A percentile compares a stretch with the other conserved stretches of the same genome.
Conservation (phyloP, 2,888 invertebrate genomes). For the Epinotia brunnichana region DNA sequence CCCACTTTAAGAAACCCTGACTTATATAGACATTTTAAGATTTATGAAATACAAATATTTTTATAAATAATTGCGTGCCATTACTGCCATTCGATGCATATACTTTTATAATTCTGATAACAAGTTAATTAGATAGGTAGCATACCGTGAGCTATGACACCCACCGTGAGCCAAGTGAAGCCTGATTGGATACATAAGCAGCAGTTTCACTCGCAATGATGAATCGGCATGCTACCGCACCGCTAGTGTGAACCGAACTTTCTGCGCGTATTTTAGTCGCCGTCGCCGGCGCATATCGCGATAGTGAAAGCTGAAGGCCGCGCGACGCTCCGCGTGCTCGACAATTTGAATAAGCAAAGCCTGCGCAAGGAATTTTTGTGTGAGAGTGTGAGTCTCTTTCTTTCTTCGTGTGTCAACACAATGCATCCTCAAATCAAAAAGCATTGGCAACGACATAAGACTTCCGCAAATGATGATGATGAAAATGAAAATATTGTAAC, state of each 20-base stretch:
- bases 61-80: too few species aligned
- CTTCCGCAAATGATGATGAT: too few species aligned
- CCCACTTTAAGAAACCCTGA: too few species aligned
- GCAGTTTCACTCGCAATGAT: not conserved
- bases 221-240: not conserved
- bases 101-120: too few species aligned
- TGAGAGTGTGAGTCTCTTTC: not conserved
- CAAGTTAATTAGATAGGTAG: too few species aligned
- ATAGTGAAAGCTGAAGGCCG: slow-evolving; percentile 74
- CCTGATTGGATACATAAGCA: not conserved
- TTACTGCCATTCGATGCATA: too few species aligned
- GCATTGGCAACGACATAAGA: too few species aligned
- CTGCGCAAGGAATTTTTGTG: slow-evolving; percentile 20
- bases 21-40: too few species aligned
- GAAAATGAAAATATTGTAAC: too few species aligned
- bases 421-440: too few species aligned
- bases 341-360: slow-evolving; percentile 48
- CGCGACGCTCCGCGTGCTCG: slow-evolving; percentile 53
- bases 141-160: too few species aligned
- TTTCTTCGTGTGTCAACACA: not conserved
- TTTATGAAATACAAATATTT: too few species aligned
- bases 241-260: not conserved
- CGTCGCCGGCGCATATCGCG: slow-evolving; percentile 52
- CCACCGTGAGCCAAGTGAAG: not conserved
- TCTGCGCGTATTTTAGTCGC: slow-evolving; percentile 19